These are phyloP conservation scores for Oophaga pumilio DNA, from an alignment of 2,113 vertebrate genomes.

Conservation along the genomic window DNA sequence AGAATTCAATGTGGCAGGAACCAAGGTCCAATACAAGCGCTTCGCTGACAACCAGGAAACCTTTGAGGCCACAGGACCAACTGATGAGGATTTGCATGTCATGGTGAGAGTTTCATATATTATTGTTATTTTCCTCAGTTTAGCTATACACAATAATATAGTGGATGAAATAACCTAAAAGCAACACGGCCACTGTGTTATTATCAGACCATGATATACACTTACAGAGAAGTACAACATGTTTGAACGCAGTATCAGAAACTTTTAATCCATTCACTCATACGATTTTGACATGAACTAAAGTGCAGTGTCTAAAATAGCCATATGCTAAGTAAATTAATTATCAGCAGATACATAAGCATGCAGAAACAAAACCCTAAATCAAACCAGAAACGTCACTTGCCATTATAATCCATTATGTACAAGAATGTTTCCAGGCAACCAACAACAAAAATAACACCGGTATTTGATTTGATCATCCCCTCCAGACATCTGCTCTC, in stretches of 20 bases:
- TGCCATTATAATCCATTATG: conserved; percentile 3
- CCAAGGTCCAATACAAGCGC: conserved; percentile 80
- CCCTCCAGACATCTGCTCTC: neutral
- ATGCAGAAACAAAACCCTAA: neutral
- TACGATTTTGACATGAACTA: neutral
- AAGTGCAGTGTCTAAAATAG: neutral
- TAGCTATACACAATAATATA: neutral
- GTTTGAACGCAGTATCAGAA: neutral
- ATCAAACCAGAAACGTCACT: neutral
- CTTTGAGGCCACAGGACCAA: conserved; percentile 84
- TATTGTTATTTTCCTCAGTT: neutral
- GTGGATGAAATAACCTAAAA: neutral
- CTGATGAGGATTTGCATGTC: conserved; percentile 81
- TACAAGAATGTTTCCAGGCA: neutral
- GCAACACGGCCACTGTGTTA: too few species aligned
- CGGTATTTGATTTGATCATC: neutral
- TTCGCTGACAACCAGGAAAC: conserved; percentile 80
- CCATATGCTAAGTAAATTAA: neutral
- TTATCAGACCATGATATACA: too few species aligned
- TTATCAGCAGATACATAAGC: neutral
- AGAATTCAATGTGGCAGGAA: conserved; percentile 80
- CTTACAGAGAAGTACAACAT: neutral
- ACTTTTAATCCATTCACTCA: neutral
- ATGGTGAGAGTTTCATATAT: conserved; percentile 72
- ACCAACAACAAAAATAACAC: neutral